Evolutionary conservation across 1,140 invertebrate genomes (phyloP).

Genomic region (Plectus sambesii): DNA sequence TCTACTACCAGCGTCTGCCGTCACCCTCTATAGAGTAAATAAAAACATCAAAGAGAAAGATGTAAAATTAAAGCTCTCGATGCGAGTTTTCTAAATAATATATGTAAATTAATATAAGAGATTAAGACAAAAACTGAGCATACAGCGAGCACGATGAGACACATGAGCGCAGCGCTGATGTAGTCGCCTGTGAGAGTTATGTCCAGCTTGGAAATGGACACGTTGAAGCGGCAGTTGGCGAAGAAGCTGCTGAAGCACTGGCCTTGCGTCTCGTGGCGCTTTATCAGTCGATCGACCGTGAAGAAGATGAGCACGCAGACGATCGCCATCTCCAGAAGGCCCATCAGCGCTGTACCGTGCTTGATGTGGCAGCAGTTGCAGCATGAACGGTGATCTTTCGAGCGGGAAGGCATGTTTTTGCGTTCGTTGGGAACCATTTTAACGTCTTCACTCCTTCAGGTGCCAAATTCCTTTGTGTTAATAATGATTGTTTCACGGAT

Average conservation of each 20-base stretch:
- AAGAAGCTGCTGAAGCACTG: background rate
- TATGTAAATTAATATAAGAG: too few relatives aligned
- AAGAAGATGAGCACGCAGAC: constrained; percentile 24
- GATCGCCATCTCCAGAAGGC: constrained; percentile 29
- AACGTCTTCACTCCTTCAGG: too few relatives aligned
- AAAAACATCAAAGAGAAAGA: too few relatives aligned
- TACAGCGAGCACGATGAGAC: constrained; percentile 33
- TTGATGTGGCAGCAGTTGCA: constrained; percentile 34
- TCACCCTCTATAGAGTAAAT: too few relatives aligned
- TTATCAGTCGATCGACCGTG: constrained; percentile 26
- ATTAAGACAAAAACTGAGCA: constrained; percentile 7
- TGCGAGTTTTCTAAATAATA: too few relatives aligned
- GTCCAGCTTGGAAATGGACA: constrained; percentile 39
- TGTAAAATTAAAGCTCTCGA: too few relatives aligned
- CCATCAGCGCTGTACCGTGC: constrained; percentile 35
- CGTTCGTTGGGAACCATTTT: too few relatives aligned
- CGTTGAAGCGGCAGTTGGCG: constrained; percentile 21
- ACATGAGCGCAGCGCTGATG: constrained; percentile 29
- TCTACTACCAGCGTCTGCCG: too few relatives aligned
- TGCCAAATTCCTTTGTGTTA: too few relatives aligned
- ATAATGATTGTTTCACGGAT: too few relatives aligned
- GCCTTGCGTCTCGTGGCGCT: constrained; percentile 27
- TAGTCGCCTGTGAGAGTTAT: constrained; percentile 41
- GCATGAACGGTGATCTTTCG: too few relatives aligned
- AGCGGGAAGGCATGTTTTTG: too few relatives aligned